phyloP scores from a whole-genome alignment of 2,888 invertebrate species.

The Athalia cordata region DNA sequence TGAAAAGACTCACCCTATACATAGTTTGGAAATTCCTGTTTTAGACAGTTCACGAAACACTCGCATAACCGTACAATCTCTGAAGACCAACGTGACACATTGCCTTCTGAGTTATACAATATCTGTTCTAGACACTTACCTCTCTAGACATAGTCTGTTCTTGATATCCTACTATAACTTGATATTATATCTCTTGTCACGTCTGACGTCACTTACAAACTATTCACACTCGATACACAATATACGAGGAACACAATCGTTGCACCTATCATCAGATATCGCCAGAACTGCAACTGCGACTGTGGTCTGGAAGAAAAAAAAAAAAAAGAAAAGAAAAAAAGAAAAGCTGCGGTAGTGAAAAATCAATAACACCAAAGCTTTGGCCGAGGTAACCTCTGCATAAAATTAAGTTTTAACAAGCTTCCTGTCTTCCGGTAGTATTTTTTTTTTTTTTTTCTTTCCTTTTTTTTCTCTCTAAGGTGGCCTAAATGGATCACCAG shows the following conservation, averaged over 20 bases:
- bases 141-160: conserved; percentile 46
- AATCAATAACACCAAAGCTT: neutral
- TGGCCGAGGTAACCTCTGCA: neutral
- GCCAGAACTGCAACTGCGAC: neutral
- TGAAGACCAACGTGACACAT: conserved; percentile 57
- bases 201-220: conserved; percentile 62
- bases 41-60: conserved; percentile 54
- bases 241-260: conserved; percentile 14
- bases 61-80: conserved; percentile 45
- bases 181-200: conserved; percentile 68
- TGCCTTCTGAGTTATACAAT: conserved; percentile 64
- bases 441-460: neutral
- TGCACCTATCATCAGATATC: neutral
- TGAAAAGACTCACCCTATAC: neutral
- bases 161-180: conserved; percentile 25
- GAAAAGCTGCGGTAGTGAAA: neutral
- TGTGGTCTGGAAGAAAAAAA: neutral
- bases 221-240: conserved; percentile 53
- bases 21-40: conserved; percentile 55
- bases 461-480: too few relatives aligned
- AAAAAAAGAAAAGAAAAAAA: neutral
- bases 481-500: too few relatives aligned
- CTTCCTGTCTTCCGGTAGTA: conserved; percentile 26
- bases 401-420: conserved; percentile 29
- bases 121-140: conserved; percentile 64